These are phyloP conservation scores for Xenopus petersii DNA, from an alignment of 2,797 vertebrate species.

Conservation along the genomic window DNA sequence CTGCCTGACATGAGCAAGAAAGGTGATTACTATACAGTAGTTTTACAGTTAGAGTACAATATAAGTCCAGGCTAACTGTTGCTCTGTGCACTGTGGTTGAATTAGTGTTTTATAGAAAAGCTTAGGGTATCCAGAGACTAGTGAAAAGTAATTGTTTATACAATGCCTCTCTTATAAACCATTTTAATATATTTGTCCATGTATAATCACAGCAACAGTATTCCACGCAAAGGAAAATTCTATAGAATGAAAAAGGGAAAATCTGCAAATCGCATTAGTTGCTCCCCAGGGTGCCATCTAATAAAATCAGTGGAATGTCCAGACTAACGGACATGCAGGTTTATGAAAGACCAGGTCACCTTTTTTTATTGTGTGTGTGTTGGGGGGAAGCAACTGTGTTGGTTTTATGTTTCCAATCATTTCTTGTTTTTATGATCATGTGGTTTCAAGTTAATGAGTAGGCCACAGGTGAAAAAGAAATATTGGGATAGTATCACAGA, in stretches of 20 bases:
- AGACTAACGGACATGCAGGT: not conserved
- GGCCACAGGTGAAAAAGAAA: slow-evolving; percentile 15
- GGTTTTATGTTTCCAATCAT: slow-evolving; percentile 31
- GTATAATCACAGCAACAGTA: not conserved
- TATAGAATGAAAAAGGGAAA: not conserved
- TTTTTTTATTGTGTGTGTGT: slow-evolving; percentile 1
- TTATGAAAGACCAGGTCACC: not conserved
- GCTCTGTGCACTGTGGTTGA: not conserved
- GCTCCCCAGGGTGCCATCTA: slow-evolving; percentile 10
- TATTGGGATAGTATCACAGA: slow-evolving; percentile 18
- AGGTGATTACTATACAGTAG: too few relatives aligned
- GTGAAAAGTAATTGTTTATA: slow-evolving; percentile 3
- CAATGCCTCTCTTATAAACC: not conserved
- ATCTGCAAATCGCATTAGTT: slow-evolving; percentile 21
- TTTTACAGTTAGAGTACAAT: too few relatives aligned
- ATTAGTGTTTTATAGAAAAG: not conserved
- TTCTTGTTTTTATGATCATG: slow-evolving; percentile 28
- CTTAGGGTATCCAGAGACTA: not conserved
- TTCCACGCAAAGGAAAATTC: not conserved
- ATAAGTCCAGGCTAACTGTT: too few relatives aligned
- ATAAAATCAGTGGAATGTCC: slow-evolving; percentile 17
- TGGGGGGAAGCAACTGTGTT: slow-evolving; percentile 4
- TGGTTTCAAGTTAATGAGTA: slow-evolving; percentile 32
- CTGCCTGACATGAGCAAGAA: too few relatives aligned
- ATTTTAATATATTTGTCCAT: slow-evolving; percentile 6